Evolutionary conservation across 2,113 vertebrate genomes (phyloP), one percentile per base, ranked within the genome.

Genomic region (Phylloscopus trochilus): DNA sequence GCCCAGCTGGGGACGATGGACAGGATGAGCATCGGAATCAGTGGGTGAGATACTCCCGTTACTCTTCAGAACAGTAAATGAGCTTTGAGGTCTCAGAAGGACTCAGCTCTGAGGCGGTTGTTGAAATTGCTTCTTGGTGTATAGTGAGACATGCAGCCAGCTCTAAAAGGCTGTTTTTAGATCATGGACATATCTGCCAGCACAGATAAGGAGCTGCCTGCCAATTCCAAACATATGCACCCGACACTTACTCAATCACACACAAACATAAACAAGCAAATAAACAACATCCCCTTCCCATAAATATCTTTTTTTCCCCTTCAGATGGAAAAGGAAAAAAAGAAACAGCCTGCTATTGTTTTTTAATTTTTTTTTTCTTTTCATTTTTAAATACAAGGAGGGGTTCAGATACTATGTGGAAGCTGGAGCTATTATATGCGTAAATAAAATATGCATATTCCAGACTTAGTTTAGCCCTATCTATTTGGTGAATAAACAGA

Each of bases 131-230:
- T 96, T 87, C 88, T 90, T 92, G 64, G 85, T 93, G 31, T 72
- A 8, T 72, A 90, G 64, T 43, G 64, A 95, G 88, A 96, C 90
- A 49, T 31, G n/a, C 83, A 93, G 52, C 80, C 80, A 47, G 80
- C 92, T 92, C 83, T 94, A 70, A 96, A 89, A 92, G 56, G 80
- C 94, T 97, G 92, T 82, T 96, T 97, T 96, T 95, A 95, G 95
- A 96, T 92, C 95, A 75, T 66, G 86, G 73, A 81, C 80, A 3
- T 95, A 84, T 95, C 95, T 96, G 93, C 90, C 94, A 97, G 90
- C 69, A 47, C 69, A 94, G 96, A 97, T 94, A 96, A 96, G 86
- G 69, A 90, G 69, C 64, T 87, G 94, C 83, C 83, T 97, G 95
- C 95, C 96, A 96, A 87, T 81, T 96, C 80, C 56, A 75, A 87